A percentile compares a stretch with the other conserved stretches of the same genome.
Evolutionary conservation across 2,797 vertebrate genomes (phyloP).

Genomic region (Crocidura indochinensis): DNA sequence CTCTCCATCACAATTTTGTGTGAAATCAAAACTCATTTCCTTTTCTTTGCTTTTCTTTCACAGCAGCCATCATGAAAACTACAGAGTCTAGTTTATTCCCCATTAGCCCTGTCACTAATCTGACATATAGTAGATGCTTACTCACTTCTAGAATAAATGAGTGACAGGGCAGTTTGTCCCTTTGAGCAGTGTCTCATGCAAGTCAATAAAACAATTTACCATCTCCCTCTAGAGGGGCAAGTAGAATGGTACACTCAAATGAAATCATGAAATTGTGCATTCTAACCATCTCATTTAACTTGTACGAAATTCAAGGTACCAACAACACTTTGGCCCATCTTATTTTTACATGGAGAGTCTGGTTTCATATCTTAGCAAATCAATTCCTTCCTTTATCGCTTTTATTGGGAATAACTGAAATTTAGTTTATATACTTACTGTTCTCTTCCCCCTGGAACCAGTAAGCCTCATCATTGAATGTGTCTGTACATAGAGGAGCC

Average conservation of each 20-base stretch:
- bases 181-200: background rate
- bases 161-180: background rate
- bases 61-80: background rate
- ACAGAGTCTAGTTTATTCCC: background rate
- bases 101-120: background rate
- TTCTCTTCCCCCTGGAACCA: background rate
- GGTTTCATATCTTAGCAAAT: constrained; percentile 1
- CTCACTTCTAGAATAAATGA: constrained; percentile 38
- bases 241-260: background rate
- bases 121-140: background rate
- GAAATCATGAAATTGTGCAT: background rate
- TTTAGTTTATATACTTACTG: background rate
- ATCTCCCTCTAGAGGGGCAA: background rate
- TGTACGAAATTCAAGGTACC: background rate
- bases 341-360: background rate
- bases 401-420: background rate
- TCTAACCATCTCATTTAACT: constrained; percentile 42
- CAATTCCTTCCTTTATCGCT: background rate
- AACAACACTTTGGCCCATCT: background rate
- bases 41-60: background rate
- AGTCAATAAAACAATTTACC: background rate
- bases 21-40: background rate
- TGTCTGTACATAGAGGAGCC: background rate
- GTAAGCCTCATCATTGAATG: background rate
- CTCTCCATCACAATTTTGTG: background rate